Evolutionary conservation across 1,140 invertebrate genomes (phyloP), one percentile per base, ranked within the genome.

Genomic region (Andrena cerasifolii): DNA sequence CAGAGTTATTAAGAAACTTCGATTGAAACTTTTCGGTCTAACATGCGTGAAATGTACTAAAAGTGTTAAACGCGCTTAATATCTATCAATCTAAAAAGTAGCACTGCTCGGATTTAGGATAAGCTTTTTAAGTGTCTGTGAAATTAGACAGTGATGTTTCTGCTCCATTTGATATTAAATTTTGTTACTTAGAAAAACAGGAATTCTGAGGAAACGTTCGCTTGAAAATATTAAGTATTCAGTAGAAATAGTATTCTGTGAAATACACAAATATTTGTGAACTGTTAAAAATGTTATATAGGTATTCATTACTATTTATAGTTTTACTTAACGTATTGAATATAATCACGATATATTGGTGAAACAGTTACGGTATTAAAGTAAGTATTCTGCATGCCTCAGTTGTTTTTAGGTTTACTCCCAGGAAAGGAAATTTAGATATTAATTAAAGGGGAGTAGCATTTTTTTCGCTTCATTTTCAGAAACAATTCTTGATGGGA

Each of bases 81-180:
- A 40, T n/a, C 36, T 40, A 43, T 16, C 6, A 6, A 6, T 16
- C 12, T 31, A 16, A 1, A 63, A 31, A 36, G 2, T 62, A 72
- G 31, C 24, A 14, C n/a, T 43, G 7, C 33, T 26, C 21, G n/a
- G 1, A 18, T 45, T 26, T 31, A n/a, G 16, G 31, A 31, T 21
- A 18, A 49, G 21, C 2, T 18, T 18, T 14, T 26, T 14, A 10
- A 65, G 71, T 74, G 71, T 18, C 61, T 59, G 61, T 74, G 61
- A 65, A 74, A 66, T 65, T 66, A 66, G 12, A 7, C 3, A 73
- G 71, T 74, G 71, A 63, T 18, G n/a, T 40, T 51, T 40, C 8
- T 12, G 33, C 63, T 53, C 26, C 7, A 36, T 7, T 4, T 53
- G 14, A 21, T 40, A 12, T 61, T 24, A 3, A 5, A n/a, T 14